Evolutionary conservation across 2,888 invertebrate species (phyloP), one percentile per base, ranked within the genome.

Genomic region (Drosophila subsilvestris): DNA sequence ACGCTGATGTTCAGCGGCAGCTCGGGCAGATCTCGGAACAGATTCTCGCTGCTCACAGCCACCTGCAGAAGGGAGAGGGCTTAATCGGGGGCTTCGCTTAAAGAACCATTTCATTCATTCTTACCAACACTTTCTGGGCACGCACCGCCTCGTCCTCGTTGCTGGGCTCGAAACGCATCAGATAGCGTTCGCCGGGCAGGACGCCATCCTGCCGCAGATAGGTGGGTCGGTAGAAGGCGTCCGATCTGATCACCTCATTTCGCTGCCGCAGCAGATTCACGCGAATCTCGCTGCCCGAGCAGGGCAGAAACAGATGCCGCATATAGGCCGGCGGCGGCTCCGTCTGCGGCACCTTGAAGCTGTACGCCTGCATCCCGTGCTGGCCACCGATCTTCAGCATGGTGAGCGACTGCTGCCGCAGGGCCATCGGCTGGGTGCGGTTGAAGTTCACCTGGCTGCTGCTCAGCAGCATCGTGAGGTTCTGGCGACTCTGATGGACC

Each of bases 281-380:
- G 51, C 93, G 92, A 1, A 94, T 93, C 53, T 92, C 79, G 92
- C 94, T 91, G 49, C 92, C 92, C 3, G 93, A 94, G 76, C 94
- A 94, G 0, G 94, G 94, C 80, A 94, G 91, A 5, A 94, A 90
- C 54, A 93, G 92, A 57, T 94, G 91, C 2, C 92, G 89, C 69
- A 91, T 74, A 20, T 76, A 85, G 1, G 63, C 60, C 0, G 70
- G 63, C 1, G 67, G 59, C 0, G 80, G 71, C 20, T 57, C 61
- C 4, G 57, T 69, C 14, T 71, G 51, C 0, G 86, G 88, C 89
- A 94, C 94, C 92, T 94, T 94, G 82, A 93, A 94, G 80, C 93
- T 93, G 76, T 94, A 94, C 43, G 93, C 92, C 18, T 93, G 93
- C 55, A 93, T 93, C 25, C 94, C 94, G 73, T 93, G 93, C 59